phyloP scores from a whole-genome alignment of 2,888 invertebrate genomes.

The Drosophila nigricruria region DNA sequence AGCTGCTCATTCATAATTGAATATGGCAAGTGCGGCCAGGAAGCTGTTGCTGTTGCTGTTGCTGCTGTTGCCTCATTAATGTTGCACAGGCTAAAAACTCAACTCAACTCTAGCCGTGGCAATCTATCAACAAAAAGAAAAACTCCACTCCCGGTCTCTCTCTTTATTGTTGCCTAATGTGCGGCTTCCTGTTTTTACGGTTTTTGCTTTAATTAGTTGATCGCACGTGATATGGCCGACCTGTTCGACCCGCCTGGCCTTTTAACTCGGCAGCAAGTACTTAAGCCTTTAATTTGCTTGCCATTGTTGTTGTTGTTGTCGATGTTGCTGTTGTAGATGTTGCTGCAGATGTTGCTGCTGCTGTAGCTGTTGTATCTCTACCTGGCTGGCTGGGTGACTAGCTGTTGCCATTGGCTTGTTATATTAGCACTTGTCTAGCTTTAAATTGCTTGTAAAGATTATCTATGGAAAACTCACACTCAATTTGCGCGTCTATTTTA shows the following conservation, averaged over 20 bases:
- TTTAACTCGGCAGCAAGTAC: conserved; percentile 40
- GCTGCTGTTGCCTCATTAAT: conserved; percentile 59
- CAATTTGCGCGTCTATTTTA: conserved; percentile 78
- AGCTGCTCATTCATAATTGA: conserved; percentile 75
- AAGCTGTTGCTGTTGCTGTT: conserved; percentile 32
- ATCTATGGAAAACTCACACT: conserved; percentile 79
- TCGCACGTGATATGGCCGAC: conserved; percentile 74
- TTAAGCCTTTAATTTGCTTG: conserved; percentile 62
- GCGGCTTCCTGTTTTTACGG: conserved; percentile 76
- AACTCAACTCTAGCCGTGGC: conserved; percentile 32
- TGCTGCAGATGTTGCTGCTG: conserved; percentile 31
- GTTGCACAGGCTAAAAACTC: conserved; percentile 47
- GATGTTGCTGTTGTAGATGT: conserved; percentile 29
- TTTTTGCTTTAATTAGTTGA: conserved; percentile 77
- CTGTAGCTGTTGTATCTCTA: conserved; percentile 33
- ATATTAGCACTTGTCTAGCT: conserved; percentile 77
- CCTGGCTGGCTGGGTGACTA: conserved; percentile 21
- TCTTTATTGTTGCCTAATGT: conserved; percentile 67
- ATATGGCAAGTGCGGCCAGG: conserved; percentile 64
- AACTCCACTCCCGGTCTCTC: conserved; percentile 11
- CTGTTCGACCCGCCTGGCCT: conserved; percentile 38
- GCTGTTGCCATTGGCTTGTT: conserved; percentile 56
- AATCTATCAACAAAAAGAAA: conserved; percentile 60
- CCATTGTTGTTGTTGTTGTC: conserved; percentile 49
- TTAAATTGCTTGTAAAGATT: conserved; percentile 79